Evolutionary conservation across 2,888 invertebrate species (phyloP).

Genomic region (Pyrrhia umbra): DNA sequence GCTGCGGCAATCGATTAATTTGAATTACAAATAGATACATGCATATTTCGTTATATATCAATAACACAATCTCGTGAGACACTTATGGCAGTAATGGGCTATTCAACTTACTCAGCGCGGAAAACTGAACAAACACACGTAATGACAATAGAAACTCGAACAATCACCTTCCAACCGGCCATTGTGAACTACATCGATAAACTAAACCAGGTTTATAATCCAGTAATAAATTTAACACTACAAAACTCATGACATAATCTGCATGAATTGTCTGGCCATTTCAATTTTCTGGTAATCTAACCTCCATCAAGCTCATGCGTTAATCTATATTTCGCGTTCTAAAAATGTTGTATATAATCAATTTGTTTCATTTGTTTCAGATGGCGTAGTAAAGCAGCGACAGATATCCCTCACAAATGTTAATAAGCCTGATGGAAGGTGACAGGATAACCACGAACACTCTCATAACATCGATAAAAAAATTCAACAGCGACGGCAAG

Average conservation of each 20-base stretch:
- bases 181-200: slow-evolving; percentile 62
- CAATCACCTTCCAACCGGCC: slow-evolving; percentile 65
- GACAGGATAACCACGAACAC: slow-evolving; percentile 80
- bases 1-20: slow-evolving; percentile 13
- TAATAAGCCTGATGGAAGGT: slow-evolving; percentile 85
- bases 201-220: slow-evolving; percentile 55
- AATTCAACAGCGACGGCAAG: slow-evolving; percentile 77
- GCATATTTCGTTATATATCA: slow-evolving; percentile 49
- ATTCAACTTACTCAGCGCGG: slow-evolving; percentile 44
- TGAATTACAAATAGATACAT: slow-evolving; percentile 39
- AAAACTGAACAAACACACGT: slow-evolving; percentile 62
- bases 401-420: slow-evolving; percentile 81
- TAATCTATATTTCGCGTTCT: slow-evolving; percentile 36
- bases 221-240: slow-evolving; percentile 48
- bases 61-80: slow-evolving; percentile 69
- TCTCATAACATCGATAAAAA: slow-evolving; percentile 81
- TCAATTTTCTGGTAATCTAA: slow-evolving; percentile 30
- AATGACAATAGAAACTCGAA: slow-evolving; percentile 60
- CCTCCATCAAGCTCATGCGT: slow-evolving; percentile 22
- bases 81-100: slow-evolving; percentile 57
- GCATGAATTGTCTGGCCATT: slow-evolving; percentile 45
- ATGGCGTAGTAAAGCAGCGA: slow-evolving; percentile 84
- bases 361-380: slow-evolving; percentile 78
- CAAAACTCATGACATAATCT: slow-evolving; percentile 64
- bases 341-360: slow-evolving; percentile 17